Base-by-base conservation (phyloP, 2,113 vertebrate genomes). In the Takifugu flavidus region DNA sequence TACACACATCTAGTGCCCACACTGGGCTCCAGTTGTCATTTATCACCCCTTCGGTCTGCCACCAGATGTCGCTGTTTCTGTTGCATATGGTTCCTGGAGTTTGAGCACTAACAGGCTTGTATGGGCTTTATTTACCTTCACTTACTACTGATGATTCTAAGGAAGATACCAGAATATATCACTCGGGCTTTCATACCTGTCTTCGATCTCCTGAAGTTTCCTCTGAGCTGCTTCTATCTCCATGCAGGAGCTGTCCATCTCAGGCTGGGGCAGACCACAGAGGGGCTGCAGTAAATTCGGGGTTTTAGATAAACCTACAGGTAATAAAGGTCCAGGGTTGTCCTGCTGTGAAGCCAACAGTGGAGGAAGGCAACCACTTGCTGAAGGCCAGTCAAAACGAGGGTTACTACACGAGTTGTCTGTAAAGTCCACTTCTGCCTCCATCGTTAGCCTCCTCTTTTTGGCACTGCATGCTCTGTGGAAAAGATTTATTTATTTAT, bases 191-290 rank as follows among this genome's bases (percentile, higher is more conserved):
- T 5, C 54, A 25, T 60, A 92, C 91, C 91, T 85, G 62, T 91
- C 87, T 72, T 92, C 90, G 0, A 92, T 92, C 74, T 92, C 90
- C 78, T 84, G 88, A 49, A 92, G 87, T 62, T 68, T 91, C 67
- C 85, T 89, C 64, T 92, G 91, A 49, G 90, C 90, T 0, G 90
- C 80, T 53, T 90, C 91, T n/a, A 91, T 67, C 70, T 92, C 90
- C 88, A 91, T 92, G 73, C 87, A 79, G 70, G 82, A 86, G 28
- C 62, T 75, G 44, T 88, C 89, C 0, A 74, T 25, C 14, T 86
- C 85, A 7, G 53, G 58, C 51, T 63, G 62, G 26, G 65, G 3
- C 20, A 60, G 11, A 3, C 66, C 28, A 39, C 61, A 28, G 4
- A 77, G 51, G 26, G 69, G 6, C 5, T 53, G 52, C 2, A 61